Conservation (phyloP, 2,797 vertebrate genomes). For the Allobates femoralis region DNA sequence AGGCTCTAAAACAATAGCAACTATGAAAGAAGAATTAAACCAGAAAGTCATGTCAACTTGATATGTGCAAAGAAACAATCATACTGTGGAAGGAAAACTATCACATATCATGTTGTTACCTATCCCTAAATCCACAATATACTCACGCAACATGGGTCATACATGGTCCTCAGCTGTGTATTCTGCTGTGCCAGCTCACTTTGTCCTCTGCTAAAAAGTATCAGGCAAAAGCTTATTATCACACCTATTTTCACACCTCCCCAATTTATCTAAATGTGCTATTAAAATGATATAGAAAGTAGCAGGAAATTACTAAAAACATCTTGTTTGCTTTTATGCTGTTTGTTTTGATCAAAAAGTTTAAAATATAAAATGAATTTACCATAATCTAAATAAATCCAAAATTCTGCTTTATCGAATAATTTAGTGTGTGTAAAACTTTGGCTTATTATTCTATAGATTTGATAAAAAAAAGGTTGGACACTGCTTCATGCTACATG, state of each 20-base stretch:
- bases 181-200: neutral
- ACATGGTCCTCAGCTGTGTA: neutral
- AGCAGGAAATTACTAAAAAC: constrained; percentile 21
- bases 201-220: neutral
- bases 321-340: neutral
- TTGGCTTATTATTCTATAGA: neutral
- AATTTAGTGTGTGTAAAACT: neutral
- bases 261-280: constrained; percentile 4
- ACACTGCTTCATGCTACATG: neutral
- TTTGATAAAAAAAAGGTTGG: neutral
- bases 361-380: neutral
- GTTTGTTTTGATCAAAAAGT: neutral
- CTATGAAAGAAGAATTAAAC: neutral
- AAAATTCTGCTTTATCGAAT: too few relatives aligned
- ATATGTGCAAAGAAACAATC: neutral
- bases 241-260: constrained; percentile 55
- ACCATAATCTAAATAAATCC: too few relatives aligned
- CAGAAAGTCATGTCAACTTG: neutral
- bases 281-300: neutral
- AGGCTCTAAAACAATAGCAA: neutral
- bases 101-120: neutral
- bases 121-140: neutral
- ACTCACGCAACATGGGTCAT: neutral
- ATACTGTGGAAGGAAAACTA: neutral
- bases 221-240: neutral